These are phyloP conservation scores for Xylocampa areola DNA, from an alignment of 2,888 invertebrate species.

Conservation along the genomic window DNA sequence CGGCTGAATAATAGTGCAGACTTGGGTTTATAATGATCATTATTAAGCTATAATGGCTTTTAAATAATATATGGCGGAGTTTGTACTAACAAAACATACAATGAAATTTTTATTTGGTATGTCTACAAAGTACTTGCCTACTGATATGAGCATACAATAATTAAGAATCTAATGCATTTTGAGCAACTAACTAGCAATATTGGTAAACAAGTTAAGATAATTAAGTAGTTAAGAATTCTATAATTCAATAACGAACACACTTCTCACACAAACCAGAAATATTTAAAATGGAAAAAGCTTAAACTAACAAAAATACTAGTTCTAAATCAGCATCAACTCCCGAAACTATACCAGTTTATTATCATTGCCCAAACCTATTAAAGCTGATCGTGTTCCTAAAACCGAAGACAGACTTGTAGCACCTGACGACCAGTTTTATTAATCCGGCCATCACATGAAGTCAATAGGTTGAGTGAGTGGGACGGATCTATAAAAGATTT, in stretches of 20 bases:
- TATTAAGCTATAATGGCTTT: slow-evolving; percentile 13
- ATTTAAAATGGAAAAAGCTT: slow-evolving; percentile 38
- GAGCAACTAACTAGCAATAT: slow-evolving; percentile 40
- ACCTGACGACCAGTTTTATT: too few relatives aligned
- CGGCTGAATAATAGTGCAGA: slow-evolving; percentile 55
- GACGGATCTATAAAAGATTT: too few relatives aligned
- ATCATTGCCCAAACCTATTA: slow-evolving; percentile 40
- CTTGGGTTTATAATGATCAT: slow-evolving; percentile 30
- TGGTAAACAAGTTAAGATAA: slow-evolving; percentile 14
- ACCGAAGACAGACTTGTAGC: slow-evolving; percentile 14
- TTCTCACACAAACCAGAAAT: slow-evolving; percentile 16
- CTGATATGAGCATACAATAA: slow-evolving; percentile 12
- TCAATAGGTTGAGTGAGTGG: too few relatives aligned
- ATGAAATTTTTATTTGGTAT: neutral
- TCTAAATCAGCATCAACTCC: slow-evolving; percentile 16
- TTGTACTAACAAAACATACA: slow-evolving; percentile 48
- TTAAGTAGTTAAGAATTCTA: slow-evolving; percentile 22
- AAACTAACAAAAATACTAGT: slow-evolving; percentile 36
- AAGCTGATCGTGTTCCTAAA: slow-evolving; percentile 27
- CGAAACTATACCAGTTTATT: slow-evolving; percentile 34
- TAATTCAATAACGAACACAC: slow-evolving; percentile 39
- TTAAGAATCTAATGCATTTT: slow-evolving; percentile 29
- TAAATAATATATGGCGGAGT: slow-evolving; percentile 44
- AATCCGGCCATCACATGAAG: too few relatives aligned
- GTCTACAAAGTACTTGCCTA: slow-evolving; percentile 5